phyloP scores from a whole-genome alignment of 2,797 vertebrate species.

The Limnodromus scolopaceus region DNA sequence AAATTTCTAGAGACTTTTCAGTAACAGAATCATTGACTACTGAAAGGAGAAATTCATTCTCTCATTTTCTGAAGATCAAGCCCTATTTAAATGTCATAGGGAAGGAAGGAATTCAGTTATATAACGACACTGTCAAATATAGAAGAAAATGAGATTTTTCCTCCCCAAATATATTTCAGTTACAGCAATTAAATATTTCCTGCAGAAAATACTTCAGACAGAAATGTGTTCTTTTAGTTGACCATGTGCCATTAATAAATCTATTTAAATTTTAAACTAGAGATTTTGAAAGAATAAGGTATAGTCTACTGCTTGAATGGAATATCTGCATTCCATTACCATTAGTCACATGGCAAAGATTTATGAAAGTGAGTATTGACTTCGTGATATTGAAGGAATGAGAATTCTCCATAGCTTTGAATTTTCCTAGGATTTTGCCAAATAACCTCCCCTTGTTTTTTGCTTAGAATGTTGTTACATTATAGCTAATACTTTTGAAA shows the following conservation, averaged over 20 bases:
- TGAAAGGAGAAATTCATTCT: neutral
- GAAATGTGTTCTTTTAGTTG: neutral
- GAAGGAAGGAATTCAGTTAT: constrained; percentile 13
- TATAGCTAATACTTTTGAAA: neutral
- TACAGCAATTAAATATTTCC: neutral
- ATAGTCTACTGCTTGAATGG: neutral
- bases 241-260: neutral
- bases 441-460: neutral
- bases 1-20: neutral
- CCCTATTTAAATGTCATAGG: constrained; percentile 3
- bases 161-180: neutral
- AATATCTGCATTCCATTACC: neutral
- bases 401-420: neutral
- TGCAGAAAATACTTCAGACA: neutral
- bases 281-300: neutral
- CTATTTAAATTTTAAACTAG: neutral
- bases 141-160: neutral
- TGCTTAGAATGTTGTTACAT: neutral
- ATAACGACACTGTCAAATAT: neutral
- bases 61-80: neutral
- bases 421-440: neutral
- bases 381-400: neutral
- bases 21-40: neutral
- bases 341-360: neutral
- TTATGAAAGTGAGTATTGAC: neutral